A percentile compares a stretch with the other conserved stretches of the same genome.
Conservation (phyloP, 1,140 invertebrate species). For the Trichonephila inaurata region DNA sequence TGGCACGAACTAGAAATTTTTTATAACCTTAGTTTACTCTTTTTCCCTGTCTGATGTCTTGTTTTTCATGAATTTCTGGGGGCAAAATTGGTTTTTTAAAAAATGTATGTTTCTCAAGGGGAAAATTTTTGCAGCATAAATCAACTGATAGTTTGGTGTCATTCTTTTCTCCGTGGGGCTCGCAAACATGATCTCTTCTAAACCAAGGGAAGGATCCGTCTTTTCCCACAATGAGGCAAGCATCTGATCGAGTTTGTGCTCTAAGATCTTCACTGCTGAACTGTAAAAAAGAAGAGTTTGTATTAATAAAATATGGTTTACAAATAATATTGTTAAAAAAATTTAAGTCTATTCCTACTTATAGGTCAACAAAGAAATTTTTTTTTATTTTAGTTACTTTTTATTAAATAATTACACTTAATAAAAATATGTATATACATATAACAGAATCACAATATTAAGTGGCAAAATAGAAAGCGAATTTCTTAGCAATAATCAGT, state of each 20-base stretch:
- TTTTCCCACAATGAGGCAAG: slow-evolving; percentile 66
- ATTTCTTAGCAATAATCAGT: no score
- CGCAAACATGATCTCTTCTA: slow-evolving; percentile 71
- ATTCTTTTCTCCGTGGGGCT: slow-evolving; percentile 62
- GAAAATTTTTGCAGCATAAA: slow-evolving; percentile 72
- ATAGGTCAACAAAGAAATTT: no score
- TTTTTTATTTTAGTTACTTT: no score
- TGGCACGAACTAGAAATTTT: neutral
- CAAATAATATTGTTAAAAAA: neutral
- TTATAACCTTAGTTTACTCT: neutral
- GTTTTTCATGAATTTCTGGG: neutral
- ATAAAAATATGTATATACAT: no score
- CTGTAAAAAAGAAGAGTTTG: slow-evolving; percentile 26
- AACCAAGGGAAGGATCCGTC: slow-evolving; percentile 65
- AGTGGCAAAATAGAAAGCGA: no score
- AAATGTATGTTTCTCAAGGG: no score
- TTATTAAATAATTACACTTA: no score
- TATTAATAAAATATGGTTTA: neutral
- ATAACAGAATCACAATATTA: no score
- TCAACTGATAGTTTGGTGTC: slow-evolving; percentile 71
- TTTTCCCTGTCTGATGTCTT: neutral
- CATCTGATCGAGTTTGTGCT: slow-evolving; percentile 71
- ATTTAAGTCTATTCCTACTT: no score
- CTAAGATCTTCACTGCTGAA: slow-evolving; percentile 74
- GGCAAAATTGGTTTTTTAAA: no score